A percentile compares a stretch with the other conserved stretches of the same genome.
Conservation (phyloP, 2,797 vertebrate species). For the Chelmon rostratus region DNA sequence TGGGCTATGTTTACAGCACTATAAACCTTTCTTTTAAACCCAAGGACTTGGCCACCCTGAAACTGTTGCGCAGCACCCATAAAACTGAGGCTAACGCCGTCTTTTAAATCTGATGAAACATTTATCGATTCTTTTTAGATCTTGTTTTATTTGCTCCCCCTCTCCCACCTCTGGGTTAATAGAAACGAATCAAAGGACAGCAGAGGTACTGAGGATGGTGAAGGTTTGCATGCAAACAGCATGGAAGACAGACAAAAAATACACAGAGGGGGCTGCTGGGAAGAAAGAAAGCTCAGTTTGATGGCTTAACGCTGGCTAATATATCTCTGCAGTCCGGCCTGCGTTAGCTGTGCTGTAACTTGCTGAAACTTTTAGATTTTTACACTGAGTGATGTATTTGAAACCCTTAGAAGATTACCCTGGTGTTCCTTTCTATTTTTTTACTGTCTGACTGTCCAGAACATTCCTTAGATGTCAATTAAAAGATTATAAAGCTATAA, state of each 20-base stretch:
- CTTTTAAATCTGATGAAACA: slow-evolving; percentile 87
- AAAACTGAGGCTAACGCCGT: slow-evolving; percentile 80
- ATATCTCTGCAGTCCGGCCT: neutral
- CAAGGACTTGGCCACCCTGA: slow-evolving; percentile 87
- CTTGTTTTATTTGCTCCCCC: slow-evolving; percentile 81
- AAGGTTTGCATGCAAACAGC: slow-evolving; percentile 40
- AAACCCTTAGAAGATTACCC: neutral
- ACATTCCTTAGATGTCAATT: no score
- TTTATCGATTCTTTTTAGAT: slow-evolving; percentile 86
- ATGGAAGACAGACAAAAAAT: neutral
- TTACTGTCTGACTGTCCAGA: neutral
- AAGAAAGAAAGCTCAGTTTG: slow-evolving; percentile 21
- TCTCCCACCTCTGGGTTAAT: slow-evolving; percentile 64
- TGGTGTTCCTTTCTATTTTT: neutral
- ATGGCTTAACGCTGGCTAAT: slow-evolving; percentile 32
- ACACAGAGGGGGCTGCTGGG: neutral
- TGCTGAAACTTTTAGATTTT: neutral
- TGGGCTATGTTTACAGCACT: slow-evolving; percentile 86
- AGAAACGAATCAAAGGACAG: slow-evolving; percentile 67
- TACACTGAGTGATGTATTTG: neutral
- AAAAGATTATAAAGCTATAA: no score
- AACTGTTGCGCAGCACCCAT: slow-evolving; percentile 72
- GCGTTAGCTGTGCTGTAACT: neutral
- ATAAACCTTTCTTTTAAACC: slow-evolving; percentile 89
- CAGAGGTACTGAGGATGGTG: slow-evolving; percentile 36